phyloP scores from a whole-genome alignment of 2,113 vertebrate species.

The Lepus timidus region DNA sequence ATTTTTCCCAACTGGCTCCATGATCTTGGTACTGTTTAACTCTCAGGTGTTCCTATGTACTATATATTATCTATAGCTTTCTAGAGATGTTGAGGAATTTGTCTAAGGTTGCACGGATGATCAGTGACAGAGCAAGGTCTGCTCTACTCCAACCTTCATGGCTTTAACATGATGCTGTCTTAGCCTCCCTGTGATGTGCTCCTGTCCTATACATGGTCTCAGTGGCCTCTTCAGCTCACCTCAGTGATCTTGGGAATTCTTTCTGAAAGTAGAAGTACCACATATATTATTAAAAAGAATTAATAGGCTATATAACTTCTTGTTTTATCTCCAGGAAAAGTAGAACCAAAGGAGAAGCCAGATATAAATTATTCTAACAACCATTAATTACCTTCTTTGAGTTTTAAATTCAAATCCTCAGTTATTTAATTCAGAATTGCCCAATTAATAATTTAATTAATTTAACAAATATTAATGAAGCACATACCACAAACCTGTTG shows the following conservation, averaged over 20 bases:
- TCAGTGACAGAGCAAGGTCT: background rate
- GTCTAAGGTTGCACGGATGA: background rate
- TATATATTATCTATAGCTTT: slow-evolving; percentile 11
- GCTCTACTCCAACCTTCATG: background rate
- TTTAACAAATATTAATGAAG: slow-evolving; percentile 58
- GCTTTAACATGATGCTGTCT: background rate
- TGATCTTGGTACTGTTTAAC: slow-evolving; percentile 1
- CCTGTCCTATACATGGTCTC: background rate
- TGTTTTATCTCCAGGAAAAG: slow-evolving; percentile 61
- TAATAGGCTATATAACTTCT: background rate
- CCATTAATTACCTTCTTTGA: slow-evolving; percentile 60
- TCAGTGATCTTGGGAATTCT: background rate
- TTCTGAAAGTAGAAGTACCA: background rate
- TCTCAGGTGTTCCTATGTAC: background rate
- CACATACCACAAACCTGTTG: background rate
- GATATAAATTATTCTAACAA: slow-evolving; percentile 51
- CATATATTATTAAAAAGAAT: slow-evolving; percentile 41
- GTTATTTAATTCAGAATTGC: slow-evolving; percentile 59
- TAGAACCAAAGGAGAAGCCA: slow-evolving; percentile 47
- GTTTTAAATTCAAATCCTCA: slow-evolving; percentile 58
- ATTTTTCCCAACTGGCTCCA: slow-evolving; percentile 12
- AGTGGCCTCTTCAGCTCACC: background rate
- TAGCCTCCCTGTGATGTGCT: background rate
- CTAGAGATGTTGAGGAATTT: background rate
- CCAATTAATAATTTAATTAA: slow-evolving; percentile 70